These are phyloP conservation scores for Labeo calbasu DNA, from an alignment of 2,797 vertebrate species.

Conservation along the genomic window DNA sequence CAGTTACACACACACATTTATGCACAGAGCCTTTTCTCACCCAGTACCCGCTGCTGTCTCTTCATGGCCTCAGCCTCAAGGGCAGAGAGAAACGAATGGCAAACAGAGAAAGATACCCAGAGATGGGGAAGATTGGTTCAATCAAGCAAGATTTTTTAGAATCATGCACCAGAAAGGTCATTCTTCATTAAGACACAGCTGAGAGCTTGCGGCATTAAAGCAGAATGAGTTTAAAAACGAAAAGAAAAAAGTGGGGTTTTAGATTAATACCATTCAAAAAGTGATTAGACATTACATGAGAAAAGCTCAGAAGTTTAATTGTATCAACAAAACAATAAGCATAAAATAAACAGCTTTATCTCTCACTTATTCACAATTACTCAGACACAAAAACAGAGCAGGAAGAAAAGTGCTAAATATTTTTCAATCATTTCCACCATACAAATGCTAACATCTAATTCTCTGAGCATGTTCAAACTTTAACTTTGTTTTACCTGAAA, in stretches of 20 bases:
- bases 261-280: background rate
- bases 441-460: background rate
- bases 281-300: background rate
- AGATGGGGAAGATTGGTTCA: background rate
- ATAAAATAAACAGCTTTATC: background rate
- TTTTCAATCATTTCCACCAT: background rate
- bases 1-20: background rate
- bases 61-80: background rate
- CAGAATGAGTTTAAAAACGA: background rate
- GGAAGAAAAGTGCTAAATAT: background rate
- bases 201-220: background rate
- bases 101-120: background rate
- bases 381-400: too few species aligned
- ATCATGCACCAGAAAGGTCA: constrained; percentile 18
- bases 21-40: background rate
- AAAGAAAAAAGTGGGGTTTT: background rate
- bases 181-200: constrained; percentile 8
- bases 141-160: constrained; percentile 14
- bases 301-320: background rate
- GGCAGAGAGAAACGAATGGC: background rate
- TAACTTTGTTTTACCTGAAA: background rate
- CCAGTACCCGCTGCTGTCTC: constrained; percentile 1
- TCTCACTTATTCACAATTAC: background rate
- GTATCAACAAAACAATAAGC: background rate
- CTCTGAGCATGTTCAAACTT: background rate